Percentiles rank a stretch among this genome's conserved stretches.
phyloP scores from a whole-genome alignment of 1,140 invertebrate species.

The Drosophila setifemur region DNA sequence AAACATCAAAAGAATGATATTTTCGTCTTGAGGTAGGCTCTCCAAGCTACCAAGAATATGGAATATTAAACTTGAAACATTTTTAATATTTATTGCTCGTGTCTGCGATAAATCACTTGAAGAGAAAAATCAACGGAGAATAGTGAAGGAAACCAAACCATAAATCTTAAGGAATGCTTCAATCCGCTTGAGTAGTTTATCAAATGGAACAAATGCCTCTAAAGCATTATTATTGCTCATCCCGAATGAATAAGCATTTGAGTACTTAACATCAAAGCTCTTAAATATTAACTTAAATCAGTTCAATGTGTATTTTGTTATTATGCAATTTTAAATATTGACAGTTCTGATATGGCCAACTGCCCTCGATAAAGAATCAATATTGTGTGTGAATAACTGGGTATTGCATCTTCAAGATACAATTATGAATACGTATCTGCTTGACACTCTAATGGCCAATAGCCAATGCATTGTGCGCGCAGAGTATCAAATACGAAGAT shows the following conservation, averaged over 20 bases:
- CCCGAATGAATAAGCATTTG: constrained; percentile 1
- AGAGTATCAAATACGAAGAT: constrained; percentile 14
- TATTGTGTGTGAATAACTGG: neutral
- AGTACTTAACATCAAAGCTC: neutral
- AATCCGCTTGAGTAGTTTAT: constrained; percentile 13
- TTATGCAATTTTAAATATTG: neutral
- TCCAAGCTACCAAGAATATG: no score
- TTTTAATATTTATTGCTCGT: constrained; percentile 37
- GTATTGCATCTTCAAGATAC: neutral
- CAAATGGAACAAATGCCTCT: constrained; percentile 15
- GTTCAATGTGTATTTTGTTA: neutral
- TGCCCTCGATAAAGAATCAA: neutral
- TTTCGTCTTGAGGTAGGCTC: constrained; percentile 29
- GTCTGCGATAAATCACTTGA: constrained; percentile 33
- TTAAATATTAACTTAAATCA: neutral
- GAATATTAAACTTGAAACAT: constrained; percentile 22
- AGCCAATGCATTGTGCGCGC: constrained; percentile 41
- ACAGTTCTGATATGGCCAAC: neutral
- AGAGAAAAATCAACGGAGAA: neutral
- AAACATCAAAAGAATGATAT: constrained; percentile 28
- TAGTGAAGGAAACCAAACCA: constrained; percentile 21
- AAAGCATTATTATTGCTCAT: constrained; percentile 5
- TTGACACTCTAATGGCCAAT: neutral
- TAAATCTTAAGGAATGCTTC: constrained; percentile 24
- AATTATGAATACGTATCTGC: neutral